Evolutionary conservation across 2,797 vertebrate species (phyloP).

Genomic region (Anguilla pacifica): DNA sequence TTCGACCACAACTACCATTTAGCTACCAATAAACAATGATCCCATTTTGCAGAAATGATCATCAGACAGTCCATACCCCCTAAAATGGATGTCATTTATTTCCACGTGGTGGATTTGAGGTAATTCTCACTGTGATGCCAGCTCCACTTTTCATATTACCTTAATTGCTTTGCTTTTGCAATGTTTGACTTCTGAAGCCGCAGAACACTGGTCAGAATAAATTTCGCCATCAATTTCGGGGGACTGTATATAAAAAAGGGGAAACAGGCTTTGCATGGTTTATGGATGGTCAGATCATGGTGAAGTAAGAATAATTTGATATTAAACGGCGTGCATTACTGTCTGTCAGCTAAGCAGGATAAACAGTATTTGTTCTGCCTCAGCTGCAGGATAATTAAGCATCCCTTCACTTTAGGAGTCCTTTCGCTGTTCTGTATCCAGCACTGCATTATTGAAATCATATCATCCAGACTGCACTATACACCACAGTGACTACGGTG

Average conservation of each 20-base stretch:
- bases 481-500: background rate
- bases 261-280: background rate
- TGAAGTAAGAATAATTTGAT: conserved; percentile 7
- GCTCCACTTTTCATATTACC: conserved; percentile 22
- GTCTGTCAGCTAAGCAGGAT: background rate
- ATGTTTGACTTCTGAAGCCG: conserved; percentile 9
- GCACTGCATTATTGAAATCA: background rate
- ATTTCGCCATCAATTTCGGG: conserved; percentile 12
- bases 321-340: background rate
- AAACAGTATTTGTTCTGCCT: background rate
- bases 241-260: background rate
- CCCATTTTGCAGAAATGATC: conserved; percentile 19
- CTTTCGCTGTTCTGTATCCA: background rate
- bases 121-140: background rate
- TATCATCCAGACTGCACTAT: background rate
- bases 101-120: conserved; percentile 21
- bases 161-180: conserved; percentile 20
- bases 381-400: background rate
- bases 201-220: conserved; percentile 17
- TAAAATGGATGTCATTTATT: conserved; percentile 23
- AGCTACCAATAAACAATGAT: background rate
- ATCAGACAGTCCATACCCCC: conserved; percentile 23
- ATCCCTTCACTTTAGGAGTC: background rate
- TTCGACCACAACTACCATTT: conserved; percentile 7
- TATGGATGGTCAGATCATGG: background rate